These are phyloP conservation scores for Poecilia picta DNA, from an alignment of 2,797 vertebrate genomes.

Conservation along the genomic window DNA sequence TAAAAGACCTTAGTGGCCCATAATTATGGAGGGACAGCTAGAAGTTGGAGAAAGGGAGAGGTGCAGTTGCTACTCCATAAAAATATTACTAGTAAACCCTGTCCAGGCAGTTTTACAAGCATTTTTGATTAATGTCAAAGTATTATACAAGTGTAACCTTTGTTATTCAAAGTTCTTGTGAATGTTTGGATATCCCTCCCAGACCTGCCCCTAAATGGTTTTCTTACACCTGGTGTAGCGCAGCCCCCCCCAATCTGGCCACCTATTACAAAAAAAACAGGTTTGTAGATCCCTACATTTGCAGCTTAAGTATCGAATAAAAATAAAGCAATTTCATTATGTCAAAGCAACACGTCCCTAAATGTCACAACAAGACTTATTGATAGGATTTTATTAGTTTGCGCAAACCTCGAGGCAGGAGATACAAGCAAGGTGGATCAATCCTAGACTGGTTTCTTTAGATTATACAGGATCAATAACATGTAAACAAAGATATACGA, in stretches of 20 bases:
- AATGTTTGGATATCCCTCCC: neutral
- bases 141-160: neutral
- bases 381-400: conserved; percentile 25
- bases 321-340: conserved; percentile 22
- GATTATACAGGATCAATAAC: conserved; percentile 15
- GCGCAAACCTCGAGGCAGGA: neutral
- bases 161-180: neutral
- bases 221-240: no score
- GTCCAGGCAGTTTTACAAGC: neutral
- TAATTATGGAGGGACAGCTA: neutral
- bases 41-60: neutral
- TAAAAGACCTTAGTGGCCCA: neutral
- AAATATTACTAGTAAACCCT: neutral
- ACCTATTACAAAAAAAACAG: neutral
- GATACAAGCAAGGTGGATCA: neutral
- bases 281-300: conserved; percentile 3
- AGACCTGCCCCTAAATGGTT: neutral
- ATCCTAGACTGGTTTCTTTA: conserved; percentile 2
- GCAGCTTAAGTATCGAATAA: conserved; percentile 6
- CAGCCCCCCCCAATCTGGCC: neutral
- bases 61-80: neutral
- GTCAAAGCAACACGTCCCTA: conserved; percentile 9
- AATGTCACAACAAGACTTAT: conserved; percentile 14
- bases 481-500: neutral
- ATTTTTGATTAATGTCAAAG: neutral